Evolutionary conservation across 2,113 vertebrate species (phyloP).

Genomic region (Argyrosomus japonicus): DNA sequence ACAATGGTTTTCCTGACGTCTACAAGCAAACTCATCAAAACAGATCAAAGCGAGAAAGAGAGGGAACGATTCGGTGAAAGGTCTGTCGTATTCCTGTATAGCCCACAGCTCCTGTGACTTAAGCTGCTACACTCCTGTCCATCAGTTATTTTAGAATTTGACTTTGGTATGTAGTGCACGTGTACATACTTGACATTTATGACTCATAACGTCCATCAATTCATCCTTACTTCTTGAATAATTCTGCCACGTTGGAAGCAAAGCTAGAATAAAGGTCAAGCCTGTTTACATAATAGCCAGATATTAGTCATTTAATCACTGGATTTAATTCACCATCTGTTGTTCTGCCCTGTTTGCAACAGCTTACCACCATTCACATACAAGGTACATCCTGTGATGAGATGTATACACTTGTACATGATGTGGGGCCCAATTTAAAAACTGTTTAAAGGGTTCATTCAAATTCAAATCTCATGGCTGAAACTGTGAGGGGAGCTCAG

Average conservation of each 20-base stretch:
- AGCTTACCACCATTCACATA: slow-evolving; percentile 47
- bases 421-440: not conserved
- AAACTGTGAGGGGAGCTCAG: not conserved
- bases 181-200: not conserved
- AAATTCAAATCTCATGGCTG: not conserved
- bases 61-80: not conserved
- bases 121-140: not conserved
- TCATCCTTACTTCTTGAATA: slow-evolving; percentile 9
- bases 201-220: not conserved
- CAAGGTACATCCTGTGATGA: slow-evolving; percentile 35
- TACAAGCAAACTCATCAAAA: slow-evolving; percentile 23
- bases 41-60: slow-evolving; percentile 13
- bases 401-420: not conserved
- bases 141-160: slow-evolving; percentile 13
- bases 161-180: not conserved
- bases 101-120: not conserved
- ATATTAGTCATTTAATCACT: slow-evolving; percentile 74
- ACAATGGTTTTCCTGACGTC: slow-evolving; percentile 35
- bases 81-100: not conserved
- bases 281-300: slow-evolving; percentile 64
- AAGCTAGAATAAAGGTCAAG: slow-evolving; percentile 44
- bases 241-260: slow-evolving; percentile 15
- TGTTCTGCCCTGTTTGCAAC: slow-evolving; percentile 53
- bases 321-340: slow-evolving; percentile 72
- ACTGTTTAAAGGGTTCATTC: not conserved